Conservation (phyloP, 2,888 invertebrate species). For the Liodrosophila aerea region DNA sequence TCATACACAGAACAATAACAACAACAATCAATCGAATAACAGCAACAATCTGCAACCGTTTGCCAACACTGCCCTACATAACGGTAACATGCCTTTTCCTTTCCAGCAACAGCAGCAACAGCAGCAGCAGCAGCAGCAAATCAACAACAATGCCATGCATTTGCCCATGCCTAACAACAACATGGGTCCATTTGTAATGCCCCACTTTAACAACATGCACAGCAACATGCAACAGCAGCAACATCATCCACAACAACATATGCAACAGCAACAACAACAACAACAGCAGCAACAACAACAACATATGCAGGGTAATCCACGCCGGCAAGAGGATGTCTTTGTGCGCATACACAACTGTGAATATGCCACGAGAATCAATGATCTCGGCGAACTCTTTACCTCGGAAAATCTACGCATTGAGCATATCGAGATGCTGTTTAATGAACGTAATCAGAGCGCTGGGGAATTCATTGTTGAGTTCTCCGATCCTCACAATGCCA, state of each 20-base stretch:
- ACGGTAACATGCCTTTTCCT: conserved; percentile 29
- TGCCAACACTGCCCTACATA: conserved; percentile 23
- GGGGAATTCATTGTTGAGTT: conserved; percentile 96
- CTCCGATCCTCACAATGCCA: conserved; percentile 87
- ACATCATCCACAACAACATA: conserved; percentile 19
- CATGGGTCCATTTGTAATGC: too few relatives aligned
- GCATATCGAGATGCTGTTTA: conserved; percentile 90
- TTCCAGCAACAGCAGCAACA: conserved; percentile 35
- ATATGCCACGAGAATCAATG: conserved; percentile 88
- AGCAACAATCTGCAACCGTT: conserved; percentile 23
- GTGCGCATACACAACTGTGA: conserved; percentile 90
- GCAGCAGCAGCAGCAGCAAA: conserved; percentile 18
- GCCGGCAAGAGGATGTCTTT: conserved; percentile 84
- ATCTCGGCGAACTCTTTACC: conserved; percentile 91
- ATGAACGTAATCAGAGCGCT: conserved; percentile 87
- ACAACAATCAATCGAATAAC: conserved; percentile 10
- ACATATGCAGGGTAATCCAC: conserved; percentile 16
- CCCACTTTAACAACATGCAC: too few relatives aligned
- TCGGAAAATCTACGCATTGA: conserved; percentile 89
- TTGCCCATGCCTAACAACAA: conserved; percentile 24
- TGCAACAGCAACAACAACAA: conserved; percentile 20
- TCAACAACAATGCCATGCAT: conserved; percentile 15
- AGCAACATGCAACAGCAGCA: conserved; percentile 31
- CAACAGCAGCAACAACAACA: conserved; percentile 14
- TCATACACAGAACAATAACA: conserved; percentile 24